Conservation (phyloP, 2,797 vertebrate species). For the Numenius phaeopus region DNA sequence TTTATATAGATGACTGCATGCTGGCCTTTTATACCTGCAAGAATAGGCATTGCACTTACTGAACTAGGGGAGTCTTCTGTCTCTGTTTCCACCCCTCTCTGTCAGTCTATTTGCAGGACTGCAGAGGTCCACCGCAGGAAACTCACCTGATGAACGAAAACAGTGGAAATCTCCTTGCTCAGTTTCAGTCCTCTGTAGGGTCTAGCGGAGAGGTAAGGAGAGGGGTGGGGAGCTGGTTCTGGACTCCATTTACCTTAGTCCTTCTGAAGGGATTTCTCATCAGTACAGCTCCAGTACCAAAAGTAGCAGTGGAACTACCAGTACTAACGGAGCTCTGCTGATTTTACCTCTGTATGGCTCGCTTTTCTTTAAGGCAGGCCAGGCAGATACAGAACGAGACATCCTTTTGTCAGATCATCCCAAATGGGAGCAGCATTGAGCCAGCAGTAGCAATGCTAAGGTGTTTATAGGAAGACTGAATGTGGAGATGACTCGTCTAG, state of each 20-base stretch:
- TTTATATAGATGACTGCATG: constrained; percentile 61
- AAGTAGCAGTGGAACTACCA: background rate
- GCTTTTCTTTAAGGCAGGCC: background rate
- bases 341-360: background rate
- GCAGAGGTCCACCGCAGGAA: background rate
- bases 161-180: background rate
- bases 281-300: background rate
- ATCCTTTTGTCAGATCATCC: background rate
- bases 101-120: background rate
- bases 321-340: background rate
- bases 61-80: background rate
- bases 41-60: background rate
- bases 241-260: background rate
- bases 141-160: background rate
- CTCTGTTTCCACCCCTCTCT: background rate
- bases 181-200: background rate
- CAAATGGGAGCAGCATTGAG: background rate
- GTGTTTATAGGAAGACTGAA: background rate
- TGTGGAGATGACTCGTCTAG: background rate
- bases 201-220: background rate
- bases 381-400: background rate
- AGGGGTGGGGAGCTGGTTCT: background rate
- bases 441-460: background rate
- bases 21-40: constrained; percentile 57
- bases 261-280: background rate